Evolutionary conservation across 2,113 vertebrate genomes (phyloP).

Genomic region (Chrysochloris asiatica): DNA sequence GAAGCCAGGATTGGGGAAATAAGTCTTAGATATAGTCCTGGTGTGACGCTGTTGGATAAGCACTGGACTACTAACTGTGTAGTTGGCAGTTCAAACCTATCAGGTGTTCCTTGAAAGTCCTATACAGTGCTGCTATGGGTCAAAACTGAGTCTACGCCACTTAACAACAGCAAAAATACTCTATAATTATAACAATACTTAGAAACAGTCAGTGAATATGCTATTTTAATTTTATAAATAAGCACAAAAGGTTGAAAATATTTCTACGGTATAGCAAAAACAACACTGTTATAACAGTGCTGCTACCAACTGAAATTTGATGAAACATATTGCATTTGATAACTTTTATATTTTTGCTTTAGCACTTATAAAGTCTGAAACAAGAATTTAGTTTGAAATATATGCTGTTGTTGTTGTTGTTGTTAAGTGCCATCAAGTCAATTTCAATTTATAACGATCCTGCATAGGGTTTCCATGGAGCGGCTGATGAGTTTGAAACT

Average conservation of each 20-base stretch:
- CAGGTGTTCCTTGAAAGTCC: too few species aligned
- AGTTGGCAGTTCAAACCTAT: too few species aligned
- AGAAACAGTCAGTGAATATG: not conserved
- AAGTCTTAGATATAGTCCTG: not conserved
- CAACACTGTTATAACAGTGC: not conserved
- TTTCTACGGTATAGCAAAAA: not conserved
- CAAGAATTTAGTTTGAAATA: slow-evolving; percentile 21
- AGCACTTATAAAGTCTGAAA: not conserved
- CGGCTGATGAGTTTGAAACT: too few species aligned
- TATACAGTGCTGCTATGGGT: too few species aligned
- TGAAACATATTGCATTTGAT: not conserved
- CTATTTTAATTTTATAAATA: not conserved
- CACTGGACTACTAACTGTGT: too few species aligned
- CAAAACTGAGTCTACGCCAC: too few species aligned
- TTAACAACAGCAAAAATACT: too few species aligned
- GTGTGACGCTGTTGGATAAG: too few species aligned
- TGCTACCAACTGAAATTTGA: not conserved
- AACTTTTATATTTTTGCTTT: not conserved
- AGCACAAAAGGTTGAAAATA: slow-evolving; percentile 9
- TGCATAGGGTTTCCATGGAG: too few species aligned
- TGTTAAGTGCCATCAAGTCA: too few species aligned
- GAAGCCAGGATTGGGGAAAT: slow-evolving; percentile 23
- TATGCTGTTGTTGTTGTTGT: too few species aligned
- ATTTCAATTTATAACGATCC: too few species aligned
- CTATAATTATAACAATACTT: not conserved